phyloP scores from a whole-genome alignment of 2,113 vertebrate species.

The Thunnus maccoyii region DNA sequence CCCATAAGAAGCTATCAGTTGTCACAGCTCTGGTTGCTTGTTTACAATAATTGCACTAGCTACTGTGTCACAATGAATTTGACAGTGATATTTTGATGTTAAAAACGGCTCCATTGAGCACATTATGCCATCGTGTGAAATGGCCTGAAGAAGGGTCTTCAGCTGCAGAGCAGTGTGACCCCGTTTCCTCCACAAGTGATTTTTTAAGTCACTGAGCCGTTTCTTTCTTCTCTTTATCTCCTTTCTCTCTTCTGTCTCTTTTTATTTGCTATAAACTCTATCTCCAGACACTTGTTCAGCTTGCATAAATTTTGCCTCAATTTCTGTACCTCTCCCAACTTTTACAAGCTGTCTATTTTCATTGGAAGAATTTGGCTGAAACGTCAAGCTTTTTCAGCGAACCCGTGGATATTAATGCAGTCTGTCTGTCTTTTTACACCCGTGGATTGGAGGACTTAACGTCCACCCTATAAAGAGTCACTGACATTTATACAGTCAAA shows the following conservation, averaged over 20 bases:
- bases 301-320: constrained; percentile 52
- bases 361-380: constrained; percentile 39
- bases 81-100: background rate
- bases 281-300: constrained; percentile 61
- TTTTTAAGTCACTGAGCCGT: constrained; percentile 49
- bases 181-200: constrained; percentile 53
- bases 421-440: constrained; percentile 19
- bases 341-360: constrained; percentile 52
- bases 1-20: background rate
- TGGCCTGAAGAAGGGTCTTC: constrained; percentile 14
- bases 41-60: background rate
- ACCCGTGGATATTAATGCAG: constrained; percentile 17
- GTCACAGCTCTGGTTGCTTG: background rate
- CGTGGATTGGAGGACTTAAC: constrained; percentile 18
- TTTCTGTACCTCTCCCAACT: constrained; percentile 36
- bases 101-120: background rate
- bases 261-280: constrained; percentile 52
- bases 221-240: constrained; percentile 38
- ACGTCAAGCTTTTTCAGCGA: constrained; percentile 28
- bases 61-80: background rate
- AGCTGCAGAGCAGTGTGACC: constrained; percentile 44
- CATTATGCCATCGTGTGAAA: constrained; percentile 15
- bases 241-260: constrained; percentile 22
- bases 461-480: constrained; percentile 41
- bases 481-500: constrained; percentile 60